These are phyloP conservation scores for Notiomystis cincta DNA, from an alignment of 2,113 vertebrate species.

Conservation along the genomic window DNA sequence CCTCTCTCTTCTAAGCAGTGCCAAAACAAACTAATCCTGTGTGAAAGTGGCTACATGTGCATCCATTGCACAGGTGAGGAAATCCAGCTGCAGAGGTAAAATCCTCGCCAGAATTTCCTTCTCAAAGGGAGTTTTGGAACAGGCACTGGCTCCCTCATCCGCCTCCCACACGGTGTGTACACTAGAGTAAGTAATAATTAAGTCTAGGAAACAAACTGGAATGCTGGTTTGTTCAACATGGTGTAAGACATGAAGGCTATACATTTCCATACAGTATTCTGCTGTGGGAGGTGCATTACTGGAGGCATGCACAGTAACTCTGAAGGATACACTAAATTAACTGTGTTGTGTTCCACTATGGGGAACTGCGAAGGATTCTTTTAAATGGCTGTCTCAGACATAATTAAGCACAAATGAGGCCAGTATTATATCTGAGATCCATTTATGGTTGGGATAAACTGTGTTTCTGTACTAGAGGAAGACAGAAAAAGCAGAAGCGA, in stretches of 20 bases:
- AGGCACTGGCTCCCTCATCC: no score
- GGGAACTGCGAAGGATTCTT: neutral
- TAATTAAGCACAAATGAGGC: neutral
- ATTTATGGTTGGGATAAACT: neutral
- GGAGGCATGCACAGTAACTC: neutral
- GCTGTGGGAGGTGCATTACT: neutral
- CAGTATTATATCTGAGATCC: neutral
- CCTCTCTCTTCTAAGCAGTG: no score
- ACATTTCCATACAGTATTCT: neutral
- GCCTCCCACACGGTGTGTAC: no score
- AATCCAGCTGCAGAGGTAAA: no score
- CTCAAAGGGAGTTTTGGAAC: no score
- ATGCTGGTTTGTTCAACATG: neutral
- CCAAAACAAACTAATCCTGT: no score
- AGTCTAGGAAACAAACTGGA: neutral
- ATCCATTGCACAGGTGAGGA: no score
- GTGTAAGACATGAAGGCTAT: neutral
- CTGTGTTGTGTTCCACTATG: neutral
- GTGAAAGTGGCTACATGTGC: no score
- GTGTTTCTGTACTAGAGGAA: neutral
- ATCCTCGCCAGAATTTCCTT: no score
- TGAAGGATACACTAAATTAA: neutral
- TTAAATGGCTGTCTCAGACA: neutral
- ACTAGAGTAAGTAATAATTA: neutral
- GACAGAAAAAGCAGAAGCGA: no score